Percentiles rank a stretch among this genome's conserved stretches.
Evolutionary conservation across 2,888 invertebrate genomes (phyloP).

Genomic region (Meiosimyza platycephala): DNA sequence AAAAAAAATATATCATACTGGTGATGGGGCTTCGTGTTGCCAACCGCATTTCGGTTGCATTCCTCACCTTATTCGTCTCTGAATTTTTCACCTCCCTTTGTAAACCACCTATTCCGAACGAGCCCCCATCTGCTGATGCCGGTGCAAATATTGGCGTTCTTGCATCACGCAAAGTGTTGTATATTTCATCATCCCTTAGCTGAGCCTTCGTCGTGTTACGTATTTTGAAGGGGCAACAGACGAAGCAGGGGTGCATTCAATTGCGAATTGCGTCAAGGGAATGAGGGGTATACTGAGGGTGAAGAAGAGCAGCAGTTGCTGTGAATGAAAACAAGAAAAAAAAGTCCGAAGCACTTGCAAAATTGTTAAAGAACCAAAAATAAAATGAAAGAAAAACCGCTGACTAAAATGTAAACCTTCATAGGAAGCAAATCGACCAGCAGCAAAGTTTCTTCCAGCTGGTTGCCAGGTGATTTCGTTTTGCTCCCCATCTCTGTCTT

Average conservation of each 20-base stretch:
- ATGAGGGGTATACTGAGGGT: background rate
- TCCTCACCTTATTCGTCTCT: background rate
- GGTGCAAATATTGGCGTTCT: constrained; percentile 35
- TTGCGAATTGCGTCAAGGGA: too few species aligned
- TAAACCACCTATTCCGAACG: constrained; percentile 1
- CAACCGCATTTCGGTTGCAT: constrained; percentile 32
- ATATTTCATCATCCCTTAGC: constrained; percentile 22
- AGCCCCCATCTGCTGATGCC: constrained; percentile 12
- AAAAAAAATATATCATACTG: too few species aligned
- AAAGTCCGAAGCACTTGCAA: too few species aligned
- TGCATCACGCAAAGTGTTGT: constrained; percentile 26
- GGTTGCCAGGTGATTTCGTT: constrained; percentile 60
- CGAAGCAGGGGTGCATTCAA: background rate
- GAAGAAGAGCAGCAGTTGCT: background rate
- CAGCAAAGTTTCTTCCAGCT: constrained; percentile 57
- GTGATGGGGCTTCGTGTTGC: constrained; percentile 24
- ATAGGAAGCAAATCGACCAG: background rate
- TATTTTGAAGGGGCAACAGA: background rate
- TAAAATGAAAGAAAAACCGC: too few species aligned
- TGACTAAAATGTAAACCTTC: too few species aligned
- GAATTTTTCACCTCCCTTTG: background rate
- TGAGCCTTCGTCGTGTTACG: background rate
- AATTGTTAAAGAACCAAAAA: too few species aligned
- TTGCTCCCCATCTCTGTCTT: constrained; percentile 37
- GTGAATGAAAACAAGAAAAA: too few species aligned